Evolutionary conservation across 2,888 invertebrate species (phyloP).

Genomic region (Malthinus seriepunctatus): DNA sequence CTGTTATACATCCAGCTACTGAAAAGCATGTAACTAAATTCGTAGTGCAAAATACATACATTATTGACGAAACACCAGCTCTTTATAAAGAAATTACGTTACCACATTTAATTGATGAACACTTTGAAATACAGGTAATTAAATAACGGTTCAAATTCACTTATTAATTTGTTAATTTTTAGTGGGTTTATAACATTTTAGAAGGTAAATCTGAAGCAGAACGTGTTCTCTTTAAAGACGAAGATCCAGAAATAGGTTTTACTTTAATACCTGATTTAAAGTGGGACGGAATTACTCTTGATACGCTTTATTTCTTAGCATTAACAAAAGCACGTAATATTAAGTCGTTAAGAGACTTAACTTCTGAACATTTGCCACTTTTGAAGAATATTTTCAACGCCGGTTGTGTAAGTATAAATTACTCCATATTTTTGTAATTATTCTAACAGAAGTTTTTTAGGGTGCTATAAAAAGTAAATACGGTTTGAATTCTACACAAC

Average conservation of each 20-base stretch:
- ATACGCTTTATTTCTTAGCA: constrained; percentile 84
- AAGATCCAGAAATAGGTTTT: constrained; percentile 79
- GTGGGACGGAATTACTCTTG: constrained; percentile 82
- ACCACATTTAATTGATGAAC: constrained; percentile 72
- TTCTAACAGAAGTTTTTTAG: constrained; percentile 54
- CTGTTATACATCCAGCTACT: constrained; percentile 91
- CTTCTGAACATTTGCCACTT: constrained; percentile 74
- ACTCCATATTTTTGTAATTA: not conserved
- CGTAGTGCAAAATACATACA: constrained; percentile 69
- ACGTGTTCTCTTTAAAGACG: constrained; percentile 81
- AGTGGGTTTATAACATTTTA: constrained; percentile 98
- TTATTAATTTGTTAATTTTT: constrained; percentile 45
- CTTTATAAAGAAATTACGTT: constrained; percentile 79
- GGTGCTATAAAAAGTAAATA: constrained; percentile 78
- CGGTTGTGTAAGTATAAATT: constrained; percentile 61
- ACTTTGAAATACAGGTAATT: constrained; percentile 78
- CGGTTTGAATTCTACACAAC: constrained; percentile 67
- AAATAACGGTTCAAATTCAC: not conserved
- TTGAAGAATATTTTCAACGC: constrained; percentile 79
- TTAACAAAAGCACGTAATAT: constrained; percentile 75
- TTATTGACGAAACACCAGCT: constrained; percentile 84
- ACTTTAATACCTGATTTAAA: constrained; percentile 92
- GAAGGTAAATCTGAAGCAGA: constrained; percentile 90
- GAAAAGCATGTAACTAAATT: constrained; percentile 91
- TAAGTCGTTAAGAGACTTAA: constrained; percentile 84